Conservation (phyloP, 2,113 vertebrate genomes). For the Macrotus californicus region DNA sequence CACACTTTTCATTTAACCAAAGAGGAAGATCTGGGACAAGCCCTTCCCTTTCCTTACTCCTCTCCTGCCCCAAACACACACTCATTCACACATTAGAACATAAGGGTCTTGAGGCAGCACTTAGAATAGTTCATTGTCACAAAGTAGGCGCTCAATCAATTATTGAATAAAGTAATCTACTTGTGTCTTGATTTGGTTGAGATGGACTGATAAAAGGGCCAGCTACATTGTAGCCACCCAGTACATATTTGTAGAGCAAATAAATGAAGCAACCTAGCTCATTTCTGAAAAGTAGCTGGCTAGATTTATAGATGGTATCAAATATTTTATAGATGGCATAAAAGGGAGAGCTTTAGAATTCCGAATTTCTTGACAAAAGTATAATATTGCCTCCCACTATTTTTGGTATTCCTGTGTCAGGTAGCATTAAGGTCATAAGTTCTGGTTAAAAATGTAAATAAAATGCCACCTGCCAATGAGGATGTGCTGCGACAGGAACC, state of each 20-base stretch:
- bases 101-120: background rate
- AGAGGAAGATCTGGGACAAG: background rate
- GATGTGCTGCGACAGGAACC: background rate
- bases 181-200: background rate
- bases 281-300: background rate
- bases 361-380: background rate
- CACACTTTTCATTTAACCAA: background rate
- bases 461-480: background rate
- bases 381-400: background rate
- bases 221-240: background rate
- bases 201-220: background rate
- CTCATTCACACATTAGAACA: background rate
- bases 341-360: background rate
- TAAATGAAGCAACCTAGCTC: background rate
- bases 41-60: rapidly evolving
- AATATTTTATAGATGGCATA: background rate
- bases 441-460: constrained; percentile 11
- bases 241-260: background rate
- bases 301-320: background rate
- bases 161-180: background rate
- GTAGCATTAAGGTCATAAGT: background rate
- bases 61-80: background rate
- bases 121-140: background rate
- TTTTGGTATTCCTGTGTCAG: background rate
- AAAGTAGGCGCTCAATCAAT: background rate